phyloP scores from a whole-genome alignment of 2,888 invertebrate genomes.

The Scaptomyza reducta region DNA sequence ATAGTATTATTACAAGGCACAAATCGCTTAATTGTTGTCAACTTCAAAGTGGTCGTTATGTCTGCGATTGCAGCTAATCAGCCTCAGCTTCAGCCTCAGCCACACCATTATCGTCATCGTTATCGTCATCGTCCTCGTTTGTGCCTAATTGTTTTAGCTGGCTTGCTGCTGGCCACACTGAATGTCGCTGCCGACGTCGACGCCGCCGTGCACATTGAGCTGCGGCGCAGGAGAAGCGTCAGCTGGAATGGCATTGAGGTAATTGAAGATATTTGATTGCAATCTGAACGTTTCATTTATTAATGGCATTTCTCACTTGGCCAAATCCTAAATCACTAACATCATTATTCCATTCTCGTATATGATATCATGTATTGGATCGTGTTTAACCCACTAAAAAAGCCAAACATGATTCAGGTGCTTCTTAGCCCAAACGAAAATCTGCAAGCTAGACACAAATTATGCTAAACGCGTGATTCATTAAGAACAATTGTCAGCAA shows the following conservation, averaged over 20 bases:
- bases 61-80: constrained; percentile 42
- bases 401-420: constrained; percentile 13
- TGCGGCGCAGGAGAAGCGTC: constrained; percentile 81
- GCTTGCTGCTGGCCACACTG: constrained; percentile 52
- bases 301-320: constrained; percentile 38
- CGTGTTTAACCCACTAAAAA: constrained; percentile 12
- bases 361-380: constrained; percentile 1
- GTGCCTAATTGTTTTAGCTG: constrained; percentile 65
- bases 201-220: constrained; percentile 73
- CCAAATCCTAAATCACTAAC: constrained; percentile 4
- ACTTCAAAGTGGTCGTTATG: constrained; percentile 56
- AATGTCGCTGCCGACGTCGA: constrained; percentile 10
- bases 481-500: constrained; percentile 39
- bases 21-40: constrained; percentile 48
- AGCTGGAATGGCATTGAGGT: constrained; percentile 83
- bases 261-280: constrained; percentile 39
- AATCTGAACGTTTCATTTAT: constrained; percentile 22
- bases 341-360: background rate
- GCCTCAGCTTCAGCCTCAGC: background rate
- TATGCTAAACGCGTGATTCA: constrained; percentile 35
- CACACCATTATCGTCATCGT: constrained; percentile 33
- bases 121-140: constrained; percentile 36
- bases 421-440: background rate
- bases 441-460: background rate
- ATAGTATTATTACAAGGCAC: constrained; percentile 42